These are phyloP conservation scores for Parthenolecanium corni DNA, from an alignment of 2,888 invertebrate genomes.

Conservation along the genomic window DNA sequence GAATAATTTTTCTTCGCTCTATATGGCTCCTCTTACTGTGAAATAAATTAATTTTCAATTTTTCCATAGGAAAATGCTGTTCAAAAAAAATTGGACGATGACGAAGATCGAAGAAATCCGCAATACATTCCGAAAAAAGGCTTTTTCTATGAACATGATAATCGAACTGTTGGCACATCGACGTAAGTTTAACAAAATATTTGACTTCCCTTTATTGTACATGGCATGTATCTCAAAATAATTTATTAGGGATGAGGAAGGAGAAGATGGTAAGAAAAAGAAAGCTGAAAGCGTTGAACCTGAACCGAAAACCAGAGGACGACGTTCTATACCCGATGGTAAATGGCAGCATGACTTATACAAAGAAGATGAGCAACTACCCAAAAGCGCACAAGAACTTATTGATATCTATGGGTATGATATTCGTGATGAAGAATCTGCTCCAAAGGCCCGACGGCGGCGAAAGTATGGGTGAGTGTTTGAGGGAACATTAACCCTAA, in stretches of 20 bases:
- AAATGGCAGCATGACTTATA: constrained; percentile 83
- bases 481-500: too few relatives aligned
- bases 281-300: constrained; percentile 21
- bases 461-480: constrained; percentile 70
- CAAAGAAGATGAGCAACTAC: constrained; percentile 67
- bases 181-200: constrained; percentile 11
- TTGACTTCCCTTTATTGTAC: not conserved
- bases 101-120: constrained; percentile 90
- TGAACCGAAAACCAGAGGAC: constrained; percentile 10
- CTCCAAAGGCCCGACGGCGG: constrained; percentile 74
- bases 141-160: constrained; percentile 93
- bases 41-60: too few relatives aligned
- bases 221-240: too few relatives aligned
- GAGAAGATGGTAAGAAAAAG: constrained; percentile 5
- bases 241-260: too few relatives aligned
- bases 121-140: constrained; percentile 94
- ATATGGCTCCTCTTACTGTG: too few relatives aligned
- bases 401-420: constrained; percentile 85
- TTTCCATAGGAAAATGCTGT: constrained; percentile 3
- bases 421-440: constrained; percentile 82
- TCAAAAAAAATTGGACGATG: constrained; percentile 48
- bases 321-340: constrained; percentile 43
- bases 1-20: too few relatives aligned
- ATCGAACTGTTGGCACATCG: constrained; percentile 57
- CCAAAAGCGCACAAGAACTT: constrained; percentile 74